A percentile compares a stretch with the other conserved stretches of the same genome.
Conservation (phyloP, 1,140 invertebrate species). For the Drosophila miranda region DNA sequence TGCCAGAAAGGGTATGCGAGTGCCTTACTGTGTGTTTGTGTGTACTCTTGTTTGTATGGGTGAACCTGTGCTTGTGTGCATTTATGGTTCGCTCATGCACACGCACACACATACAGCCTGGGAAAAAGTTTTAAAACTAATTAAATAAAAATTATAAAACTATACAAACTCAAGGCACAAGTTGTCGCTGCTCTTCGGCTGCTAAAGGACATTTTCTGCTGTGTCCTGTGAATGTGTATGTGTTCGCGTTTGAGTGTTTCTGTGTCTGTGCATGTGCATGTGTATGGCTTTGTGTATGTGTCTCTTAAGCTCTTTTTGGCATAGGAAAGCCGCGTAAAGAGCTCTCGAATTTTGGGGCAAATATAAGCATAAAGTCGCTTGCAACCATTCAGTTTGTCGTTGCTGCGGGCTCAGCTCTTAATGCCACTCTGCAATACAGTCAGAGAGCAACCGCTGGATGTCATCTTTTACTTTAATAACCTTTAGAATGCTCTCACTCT, state of each 20-base stretch:
- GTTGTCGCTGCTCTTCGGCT: slow-evolving; percentile 30
- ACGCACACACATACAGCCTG: slow-evolving; percentile 39
- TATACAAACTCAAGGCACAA: slow-evolving; percentile 74
- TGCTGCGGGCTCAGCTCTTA: slow-evolving; percentile 53
- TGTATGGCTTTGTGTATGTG: slow-evolving; percentile 31
- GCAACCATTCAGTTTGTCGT: slow-evolving; percentile 58
- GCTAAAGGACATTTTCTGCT: slow-evolving; percentile 58
- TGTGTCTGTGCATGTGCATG: slow-evolving; percentile 20
- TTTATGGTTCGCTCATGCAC: slow-evolving; percentile 38
- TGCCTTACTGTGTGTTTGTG: slow-evolving; percentile 20
- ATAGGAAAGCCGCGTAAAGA: slow-evolving; percentile 59
- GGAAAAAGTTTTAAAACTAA: slow-evolving; percentile 79
- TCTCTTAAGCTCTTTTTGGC: slow-evolving; percentile 49
- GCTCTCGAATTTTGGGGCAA: slow-evolving; percentile 66
- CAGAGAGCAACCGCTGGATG: slow-evolving; percentile 44
- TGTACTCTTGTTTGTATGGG: not conserved
- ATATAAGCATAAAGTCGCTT: slow-evolving; percentile 68
- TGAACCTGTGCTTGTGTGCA: slow-evolving; percentile 37
- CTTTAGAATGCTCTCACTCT: slow-evolving; percentile 28
- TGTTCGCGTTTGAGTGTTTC: slow-evolving; percentile 8
- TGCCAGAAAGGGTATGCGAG: slow-evolving; percentile 4
- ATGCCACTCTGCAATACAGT: slow-evolving; percentile 17
- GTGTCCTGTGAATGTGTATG: slow-evolving; percentile 1
- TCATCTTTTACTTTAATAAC: slow-evolving; percentile 71
- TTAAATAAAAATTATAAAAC: slow-evolving; percentile 81